phyloP scores from a whole-genome alignment of 2,113 vertebrate genomes.

The Tupaia tana region DNA sequence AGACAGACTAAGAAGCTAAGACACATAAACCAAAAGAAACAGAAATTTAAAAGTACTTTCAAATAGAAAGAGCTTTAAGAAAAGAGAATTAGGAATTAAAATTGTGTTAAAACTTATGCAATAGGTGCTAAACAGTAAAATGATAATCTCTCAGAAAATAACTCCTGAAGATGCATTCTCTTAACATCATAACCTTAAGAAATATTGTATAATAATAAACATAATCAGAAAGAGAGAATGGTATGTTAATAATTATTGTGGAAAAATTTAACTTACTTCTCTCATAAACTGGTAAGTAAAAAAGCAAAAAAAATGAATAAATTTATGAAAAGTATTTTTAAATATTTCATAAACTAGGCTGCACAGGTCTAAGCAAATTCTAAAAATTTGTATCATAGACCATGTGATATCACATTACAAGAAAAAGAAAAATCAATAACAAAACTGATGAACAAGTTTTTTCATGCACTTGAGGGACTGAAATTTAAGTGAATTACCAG shows the following conservation, averaged over 20 bases:
- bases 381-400: not conserved
- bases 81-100: not conserved
- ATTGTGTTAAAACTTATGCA: not conserved
- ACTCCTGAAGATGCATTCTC: not conserved
- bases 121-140: not conserved
- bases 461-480: not conserved
- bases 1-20: not conserved
- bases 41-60: not conserved
- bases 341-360: not conserved
- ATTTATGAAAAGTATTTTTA: not conserved
- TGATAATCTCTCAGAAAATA: not conserved
- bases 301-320: not conserved
- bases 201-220: not conserved
- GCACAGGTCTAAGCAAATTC: not conserved
- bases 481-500: not conserved
- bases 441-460: not conserved
- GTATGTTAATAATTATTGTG: not conserved
- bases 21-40: not conserved
- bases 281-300: not conserved
- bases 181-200: not conserved
- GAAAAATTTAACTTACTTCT: not conserved
- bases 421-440: not conserved
- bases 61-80: not conserved
- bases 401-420: too few relatives aligned
- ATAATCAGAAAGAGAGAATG: not conserved